phyloP scores from a whole-genome alignment of 2,888 invertebrate genomes.

The Phoenoteleia sp. region DNA sequence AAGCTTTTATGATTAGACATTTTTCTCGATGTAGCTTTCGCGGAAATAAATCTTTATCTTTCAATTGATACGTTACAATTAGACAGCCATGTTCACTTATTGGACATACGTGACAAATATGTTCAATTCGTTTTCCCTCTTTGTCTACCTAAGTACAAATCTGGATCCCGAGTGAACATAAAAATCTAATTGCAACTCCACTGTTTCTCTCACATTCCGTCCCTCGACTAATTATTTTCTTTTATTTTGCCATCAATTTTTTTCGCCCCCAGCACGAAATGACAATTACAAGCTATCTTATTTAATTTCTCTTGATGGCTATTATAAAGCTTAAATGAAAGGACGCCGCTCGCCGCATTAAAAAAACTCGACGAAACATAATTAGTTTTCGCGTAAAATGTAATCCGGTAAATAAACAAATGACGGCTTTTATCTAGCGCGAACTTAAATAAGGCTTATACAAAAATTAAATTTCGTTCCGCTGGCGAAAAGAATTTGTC shows the following conservation, averaged over 20 bases:
- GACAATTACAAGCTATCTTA: conserved; percentile 46
- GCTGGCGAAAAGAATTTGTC: no score
- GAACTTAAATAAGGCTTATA: not conserved
- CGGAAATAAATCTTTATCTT: no score
- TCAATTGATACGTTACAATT: no score
- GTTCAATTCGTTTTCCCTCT: no score
- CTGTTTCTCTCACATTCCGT: conserved; percentile 11
- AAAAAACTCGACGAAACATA: conserved; percentile 25
- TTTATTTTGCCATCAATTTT: conserved; percentile 42
- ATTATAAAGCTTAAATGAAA: conserved; percentile 41
- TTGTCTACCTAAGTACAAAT: no score
- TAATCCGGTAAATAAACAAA: conserved; percentile 32
- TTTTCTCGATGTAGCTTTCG: no score
- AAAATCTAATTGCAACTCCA: conserved; percentile 27
- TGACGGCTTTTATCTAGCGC: not conserved
- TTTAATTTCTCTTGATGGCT: conserved; percentile 36
- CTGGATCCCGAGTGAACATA: not conserved
- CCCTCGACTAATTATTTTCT: conserved; percentile 24
- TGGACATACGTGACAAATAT: no score
- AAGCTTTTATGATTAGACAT: no score
- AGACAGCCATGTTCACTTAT: no score
- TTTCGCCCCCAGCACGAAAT: conserved; percentile 18
- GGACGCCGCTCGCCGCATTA: not conserved
- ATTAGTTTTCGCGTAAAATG: conserved; percentile 30
- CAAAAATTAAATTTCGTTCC: no score